These are phyloP conservation scores for Rhabdomys pumilio DNA, from an alignment of 2,797 vertebrate genomes.

Conservation along the genomic window DNA sequence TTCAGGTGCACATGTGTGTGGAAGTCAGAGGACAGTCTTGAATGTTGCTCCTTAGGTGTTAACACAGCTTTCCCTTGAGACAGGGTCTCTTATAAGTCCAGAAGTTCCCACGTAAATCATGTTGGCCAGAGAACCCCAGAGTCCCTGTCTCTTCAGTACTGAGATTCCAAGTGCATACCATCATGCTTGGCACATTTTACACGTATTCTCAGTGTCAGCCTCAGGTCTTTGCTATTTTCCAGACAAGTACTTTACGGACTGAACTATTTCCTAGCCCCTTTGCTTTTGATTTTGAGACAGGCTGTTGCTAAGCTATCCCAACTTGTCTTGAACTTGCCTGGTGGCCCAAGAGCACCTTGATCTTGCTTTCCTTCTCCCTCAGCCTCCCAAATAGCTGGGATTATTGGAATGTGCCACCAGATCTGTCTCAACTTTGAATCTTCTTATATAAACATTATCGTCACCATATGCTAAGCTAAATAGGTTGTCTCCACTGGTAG, in stretches of 20 bases:
- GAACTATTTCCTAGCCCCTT: background rate
- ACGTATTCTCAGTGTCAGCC: background rate
- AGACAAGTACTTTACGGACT: background rate
- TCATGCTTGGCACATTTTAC: background rate
- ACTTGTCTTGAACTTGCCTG: background rate
- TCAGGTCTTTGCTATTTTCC: background rate
- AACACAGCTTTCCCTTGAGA: background rate
- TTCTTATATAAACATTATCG: background rate
- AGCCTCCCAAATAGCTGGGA: background rate
- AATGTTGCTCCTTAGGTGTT: background rate
- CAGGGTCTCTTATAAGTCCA: background rate
- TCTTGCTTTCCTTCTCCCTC: background rate
- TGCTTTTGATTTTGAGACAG: background rate
- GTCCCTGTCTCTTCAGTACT: too few relatives aligned
- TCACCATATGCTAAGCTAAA: slow-evolving; percentile 8
- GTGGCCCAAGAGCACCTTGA: background rate
- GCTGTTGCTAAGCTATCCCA: background rate
- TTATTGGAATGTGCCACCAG: background rate
- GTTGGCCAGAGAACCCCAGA: background rate
- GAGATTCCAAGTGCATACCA: background rate
- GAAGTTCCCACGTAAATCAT: background rate
- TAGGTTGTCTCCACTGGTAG: background rate
- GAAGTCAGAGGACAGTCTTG: background rate
- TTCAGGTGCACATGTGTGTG: background rate
- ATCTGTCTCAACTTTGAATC: background rate